Evolutionary conservation across 2,888 invertebrate genomes (phyloP), one percentile per base, ranked within the genome.

Genomic region (Zygothrica quintamaculata): DNA sequence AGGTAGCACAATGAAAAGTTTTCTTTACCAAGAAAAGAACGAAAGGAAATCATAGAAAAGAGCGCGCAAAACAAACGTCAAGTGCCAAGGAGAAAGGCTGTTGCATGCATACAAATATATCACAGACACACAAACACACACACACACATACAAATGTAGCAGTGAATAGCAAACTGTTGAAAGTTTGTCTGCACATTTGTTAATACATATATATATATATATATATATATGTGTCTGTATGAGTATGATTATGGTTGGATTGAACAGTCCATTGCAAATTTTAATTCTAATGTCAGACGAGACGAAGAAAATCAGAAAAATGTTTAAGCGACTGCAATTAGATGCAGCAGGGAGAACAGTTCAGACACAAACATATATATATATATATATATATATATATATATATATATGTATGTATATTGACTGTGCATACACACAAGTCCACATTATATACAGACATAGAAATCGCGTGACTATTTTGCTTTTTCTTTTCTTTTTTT

Each of bases 381-480:
- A 44, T 9, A 31, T 18, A 22, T 22, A 1, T 42, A 25, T n/a
- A 8, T 22, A 22, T 22, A 22, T 22, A 22, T 22, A 22, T 22
- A 22, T 22, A 22, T 3, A n/a, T n/a, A n/a, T n/a, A n/a, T n/a
- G n/a, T n/a, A n/a, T n/a, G n/a, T n/a, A n/a, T n/a, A n/a, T n/a
- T n/a, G n/a, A n/a, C n/a, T n/a, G n/a, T n/a, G n/a, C 11, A 43
- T 43, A 26, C 18, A 43, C 12, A 12, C 18, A 50, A 37, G 11
- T 11, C 40, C 26, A 40, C 40, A 34, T 26, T 16, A 1, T 33
- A 26, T 9, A 9, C 26, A 42, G 44, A 74, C 57, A 67, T 52
- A 31, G 34, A 59, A 64, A 78, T 84, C 80, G 84, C 75, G 80
- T 81, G 81, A 81, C 77, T 77, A 67, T 74, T 65, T 77, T 56